phyloP scores from a whole-genome alignment of 2,113 vertebrate species.

The Pseudopodoces humilis region DNA sequence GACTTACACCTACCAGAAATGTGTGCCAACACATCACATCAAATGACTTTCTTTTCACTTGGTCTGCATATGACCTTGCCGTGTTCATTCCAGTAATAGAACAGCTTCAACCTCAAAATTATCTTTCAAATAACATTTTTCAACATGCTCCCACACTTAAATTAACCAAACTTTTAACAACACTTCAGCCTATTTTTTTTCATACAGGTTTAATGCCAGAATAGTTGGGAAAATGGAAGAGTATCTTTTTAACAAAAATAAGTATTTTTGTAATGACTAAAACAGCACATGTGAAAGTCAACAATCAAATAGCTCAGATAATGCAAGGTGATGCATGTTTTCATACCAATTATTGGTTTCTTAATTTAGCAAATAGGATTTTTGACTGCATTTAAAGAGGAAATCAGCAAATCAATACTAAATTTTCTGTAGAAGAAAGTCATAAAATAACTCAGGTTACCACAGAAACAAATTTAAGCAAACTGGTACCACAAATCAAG shows the following conservation, averaged over 20 bases:
- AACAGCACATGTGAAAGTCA: background rate
- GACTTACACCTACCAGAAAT: background rate
- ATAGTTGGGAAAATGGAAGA: background rate
- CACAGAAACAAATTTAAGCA: constrained; percentile 23
- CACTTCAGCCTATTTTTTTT: background rate
- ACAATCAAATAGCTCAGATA: background rate
- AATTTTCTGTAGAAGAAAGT: constrained; percentile 2
- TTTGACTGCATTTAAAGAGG: constrained; percentile 14
- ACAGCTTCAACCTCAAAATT: background rate
- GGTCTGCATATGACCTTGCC: background rate
- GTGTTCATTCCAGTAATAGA: background rate
- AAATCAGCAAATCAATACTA: constrained; percentile 28
- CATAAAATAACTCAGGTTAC: background rate
- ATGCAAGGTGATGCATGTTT: background rate
- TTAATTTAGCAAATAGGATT: background rate
- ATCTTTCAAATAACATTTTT: background rate
- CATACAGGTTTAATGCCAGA: background rate
- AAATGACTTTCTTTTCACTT: background rate
- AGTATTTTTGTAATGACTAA: background rate
- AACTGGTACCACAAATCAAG: background rate
- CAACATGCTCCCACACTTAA: background rate
- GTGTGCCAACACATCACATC: background rate
- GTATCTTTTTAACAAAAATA: background rate
- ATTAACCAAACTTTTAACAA: background rate
- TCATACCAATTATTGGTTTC: background rate